Conservation (phyloP, 2,888 invertebrate genomes). For the Macrophya alboannulata region DNA sequence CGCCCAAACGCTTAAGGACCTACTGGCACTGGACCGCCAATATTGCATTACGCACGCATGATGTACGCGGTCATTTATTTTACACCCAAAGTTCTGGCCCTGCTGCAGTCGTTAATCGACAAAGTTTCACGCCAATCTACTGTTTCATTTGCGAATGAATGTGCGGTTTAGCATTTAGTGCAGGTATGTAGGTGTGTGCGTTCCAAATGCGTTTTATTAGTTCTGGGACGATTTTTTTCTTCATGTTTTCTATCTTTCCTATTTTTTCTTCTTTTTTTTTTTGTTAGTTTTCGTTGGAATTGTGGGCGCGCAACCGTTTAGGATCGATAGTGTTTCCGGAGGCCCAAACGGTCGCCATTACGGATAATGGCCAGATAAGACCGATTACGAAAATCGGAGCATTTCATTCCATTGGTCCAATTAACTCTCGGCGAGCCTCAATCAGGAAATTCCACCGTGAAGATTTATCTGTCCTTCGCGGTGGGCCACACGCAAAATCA, state of each 20-base stretch:
- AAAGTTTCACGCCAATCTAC: slow-evolving; percentile 32
- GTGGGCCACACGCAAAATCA: slow-evolving; percentile 62
- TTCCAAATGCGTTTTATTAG: too few species aligned
- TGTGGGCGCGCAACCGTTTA: slow-evolving; percentile 40
- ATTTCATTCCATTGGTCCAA: slow-evolving; percentile 68
- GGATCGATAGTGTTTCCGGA: slow-evolving; percentile 65
- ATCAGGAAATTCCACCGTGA: slow-evolving; percentile 64
- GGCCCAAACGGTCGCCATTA: slow-evolving; percentile 68
- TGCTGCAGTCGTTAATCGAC: not conserved
- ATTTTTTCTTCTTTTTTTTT: not conserved
- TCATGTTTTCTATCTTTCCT: not conserved
- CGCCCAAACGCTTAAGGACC: not conserved
- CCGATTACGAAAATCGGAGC: slow-evolving; percentile 65
- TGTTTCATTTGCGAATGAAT: slow-evolving; percentile 15
- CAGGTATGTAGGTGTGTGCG: not conserved
- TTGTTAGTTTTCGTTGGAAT: not conserved
- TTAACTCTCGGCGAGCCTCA: slow-evolving; percentile 67
- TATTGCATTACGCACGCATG: slow-evolving; percentile 73
- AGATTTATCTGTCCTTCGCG: slow-evolving; percentile 62
- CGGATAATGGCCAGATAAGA: slow-evolving; percentile 74
- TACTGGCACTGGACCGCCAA: slow-evolving; percentile 66
- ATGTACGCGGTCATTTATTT: slow-evolving; percentile 72
- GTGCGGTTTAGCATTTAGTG: not conserved
- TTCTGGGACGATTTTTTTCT: not conserved
- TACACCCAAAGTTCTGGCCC: slow-evolving; percentile 63